Evolutionary conservation across 2,113 vertebrate genomes (phyloP), one percentile per base, ranked within the genome.

Genomic region (Hypocryptadius cinnamomeus): DNA sequence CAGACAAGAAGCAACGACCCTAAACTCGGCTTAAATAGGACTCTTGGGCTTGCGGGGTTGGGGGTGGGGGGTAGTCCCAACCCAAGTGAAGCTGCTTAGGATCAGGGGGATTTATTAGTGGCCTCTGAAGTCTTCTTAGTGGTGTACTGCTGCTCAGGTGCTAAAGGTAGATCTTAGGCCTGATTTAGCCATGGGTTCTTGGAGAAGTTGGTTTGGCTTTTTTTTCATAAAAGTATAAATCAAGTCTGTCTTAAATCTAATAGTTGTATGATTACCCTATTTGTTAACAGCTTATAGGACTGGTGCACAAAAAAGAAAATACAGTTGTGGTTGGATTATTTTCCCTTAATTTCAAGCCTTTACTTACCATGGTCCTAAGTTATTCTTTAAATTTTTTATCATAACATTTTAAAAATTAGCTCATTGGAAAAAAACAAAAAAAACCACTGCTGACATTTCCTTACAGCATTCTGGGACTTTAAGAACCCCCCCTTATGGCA

Each of bases 1-100:
- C 5, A 17, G 2, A 1, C 1, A 5, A 4, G 2, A 8, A 53
- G 2, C 0, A 0, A 5, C 0, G 0, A 3, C 11, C 23, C 15
- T 35, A 22, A 48, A 23, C 48, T 85, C 0, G 0, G 18, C 50
- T 85, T 72, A 69, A 82, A 64, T 60, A 44, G 24, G 35, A 66
- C 33, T 44, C 25, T 12, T 53, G 35, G 17, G 2, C 42, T 28
- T 3, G 2, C 8, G 21, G 11, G 21, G 9, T 5, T 11, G 16
- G 13, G 6, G 31, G 9, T 39, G 39, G 39, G 7, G 9, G 5
- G 15, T 44, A 13, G n/a, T 23, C 27, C 31, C 61, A 74, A 53
- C 30, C 31, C 56, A 74, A 57, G 53, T 87, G 79, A 45, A 76
- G 42, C 31, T 80, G 48, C 3, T 73, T 11, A 23, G 64, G 37